phyloP scores from a whole-genome alignment of 2,888 invertebrate species.

The Eulithis prunata region DNA sequence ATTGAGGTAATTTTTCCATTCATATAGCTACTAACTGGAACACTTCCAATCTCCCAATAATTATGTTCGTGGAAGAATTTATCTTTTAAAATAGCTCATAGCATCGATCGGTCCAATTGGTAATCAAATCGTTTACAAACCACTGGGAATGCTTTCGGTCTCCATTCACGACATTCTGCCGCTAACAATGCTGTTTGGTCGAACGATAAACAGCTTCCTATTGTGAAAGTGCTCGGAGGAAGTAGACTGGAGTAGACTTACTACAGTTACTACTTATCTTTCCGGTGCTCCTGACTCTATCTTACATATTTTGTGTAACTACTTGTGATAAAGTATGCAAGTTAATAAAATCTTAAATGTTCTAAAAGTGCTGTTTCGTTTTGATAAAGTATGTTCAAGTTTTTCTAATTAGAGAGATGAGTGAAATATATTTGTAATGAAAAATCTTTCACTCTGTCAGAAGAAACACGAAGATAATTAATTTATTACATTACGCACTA shows the following conservation, averaged over 20 bases:
- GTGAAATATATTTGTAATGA: neutral
- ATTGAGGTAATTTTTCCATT: no score
- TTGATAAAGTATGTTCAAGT: no score
- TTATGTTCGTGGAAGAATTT: neutral
- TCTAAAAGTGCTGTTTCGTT: no score
- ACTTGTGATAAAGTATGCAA: neutral
- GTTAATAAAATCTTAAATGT: no score
- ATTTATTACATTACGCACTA: conserved; percentile 8
- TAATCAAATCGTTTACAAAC: conserved; percentile 53
- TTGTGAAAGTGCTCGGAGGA: conserved; percentile 19
- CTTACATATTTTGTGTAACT: no score
- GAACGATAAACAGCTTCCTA: conserved; percentile 45
- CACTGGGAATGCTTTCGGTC: conserved; percentile 46
- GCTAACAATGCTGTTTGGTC: conserved; percentile 45
- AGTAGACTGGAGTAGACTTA: conserved; percentile 11
- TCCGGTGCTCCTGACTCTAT: neutral
- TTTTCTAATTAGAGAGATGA: neutral
- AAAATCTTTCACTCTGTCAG: neutral
- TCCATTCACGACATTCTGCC: conserved; percentile 21
- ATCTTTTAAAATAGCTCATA: conserved; percentile 1
- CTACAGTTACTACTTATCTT: neutral
- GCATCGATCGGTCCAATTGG: conserved; percentile 43
- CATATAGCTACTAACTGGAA: no score
- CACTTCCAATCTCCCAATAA: no score
- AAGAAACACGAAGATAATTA: neutral